phyloP scores from a whole-genome alignment of 2,113 vertebrate species.

The Equus przewalskii region DNA sequence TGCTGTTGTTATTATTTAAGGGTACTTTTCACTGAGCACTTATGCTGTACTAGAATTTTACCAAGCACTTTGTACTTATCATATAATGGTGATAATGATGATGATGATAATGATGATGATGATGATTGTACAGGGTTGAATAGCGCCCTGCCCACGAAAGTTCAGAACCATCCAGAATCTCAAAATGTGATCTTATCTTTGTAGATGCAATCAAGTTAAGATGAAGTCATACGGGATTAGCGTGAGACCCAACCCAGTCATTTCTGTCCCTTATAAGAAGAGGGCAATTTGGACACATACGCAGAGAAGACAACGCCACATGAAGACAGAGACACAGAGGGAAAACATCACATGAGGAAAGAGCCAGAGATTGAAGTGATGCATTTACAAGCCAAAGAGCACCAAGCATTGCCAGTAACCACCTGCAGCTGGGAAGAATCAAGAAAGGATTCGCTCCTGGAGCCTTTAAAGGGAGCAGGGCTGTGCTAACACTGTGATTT shows the following conservation, averaged over 20 bases:
- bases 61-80: background rate
- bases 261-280: background rate
- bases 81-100: too few relatives aligned
- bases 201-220: background rate
- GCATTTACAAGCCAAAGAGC: background rate
- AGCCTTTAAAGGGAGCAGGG: accelerated
- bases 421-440: background rate
- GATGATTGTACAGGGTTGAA: background rate
- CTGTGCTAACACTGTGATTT: background rate
- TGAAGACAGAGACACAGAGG: background rate
- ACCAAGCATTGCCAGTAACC: background rate
- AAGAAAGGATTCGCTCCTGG: background rate
- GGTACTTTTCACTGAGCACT: background rate
- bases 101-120: background rate
- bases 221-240: background rate
- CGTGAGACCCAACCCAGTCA: background rate
- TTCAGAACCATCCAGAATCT: background rate
- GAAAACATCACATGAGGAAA: accelerated
- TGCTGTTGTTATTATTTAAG: background rate
- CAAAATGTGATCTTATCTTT: background rate
- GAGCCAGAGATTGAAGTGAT: background rate
- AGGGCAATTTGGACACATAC: background rate
- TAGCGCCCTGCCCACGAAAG: background rate
- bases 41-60: background rate
- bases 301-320: background rate